Evolutionary conservation across 1,140 invertebrate genomes (phyloP), one percentile per base, ranked within the genome.

Genomic region (Drosophila guanche): DNA sequence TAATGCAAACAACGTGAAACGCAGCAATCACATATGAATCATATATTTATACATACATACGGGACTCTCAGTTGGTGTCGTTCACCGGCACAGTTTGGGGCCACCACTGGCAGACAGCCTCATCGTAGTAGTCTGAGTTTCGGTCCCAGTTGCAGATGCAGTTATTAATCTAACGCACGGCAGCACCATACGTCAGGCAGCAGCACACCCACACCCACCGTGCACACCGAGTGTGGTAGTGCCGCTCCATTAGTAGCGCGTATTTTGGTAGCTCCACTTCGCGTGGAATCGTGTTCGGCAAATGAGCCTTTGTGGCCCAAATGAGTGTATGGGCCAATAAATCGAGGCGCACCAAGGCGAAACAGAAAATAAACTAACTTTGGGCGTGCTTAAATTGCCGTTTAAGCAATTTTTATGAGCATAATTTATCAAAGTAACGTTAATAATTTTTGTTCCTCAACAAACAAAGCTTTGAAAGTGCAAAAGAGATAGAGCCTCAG

Each of bases 401-500:
- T 86, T 85, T 85, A 88, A 86, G 74, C 83, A 75, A 77, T 85
- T 86, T 86, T 86, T 86, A 86, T 86, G 83, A 83, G 83, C 83
- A 78, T 88, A 68, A 86, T 86, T 86, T 86, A 86, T 86, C 83
- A 86, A 86, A 86, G 81, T 88, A 86, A 81, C 55, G 74, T 85
- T 88, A 81, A 88, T 85, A 81, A 85, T 85, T 85, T 88, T 68
- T 63, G 42, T 62, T 62, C 42, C 37, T 14, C 57, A 33, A 42
- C 50, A 62, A 20, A 37, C 42, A 40, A 46, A 5, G 25, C 25
- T 27, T 27, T 27, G 25, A 6, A 27, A 27, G 25, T 8, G 29
- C 29, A 10, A 33, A 7, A 41, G 29, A 41, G 20, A 48, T 23
- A 53, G 12, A 45, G 29, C 52, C 27, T 46, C 22, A 54, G 40